These are phyloP conservation scores for Aplysina aerophoba DNA, from an alignment of 37 sponge, comb jelly and placozoan genomes.

Conservation along the genomic window DNA sequence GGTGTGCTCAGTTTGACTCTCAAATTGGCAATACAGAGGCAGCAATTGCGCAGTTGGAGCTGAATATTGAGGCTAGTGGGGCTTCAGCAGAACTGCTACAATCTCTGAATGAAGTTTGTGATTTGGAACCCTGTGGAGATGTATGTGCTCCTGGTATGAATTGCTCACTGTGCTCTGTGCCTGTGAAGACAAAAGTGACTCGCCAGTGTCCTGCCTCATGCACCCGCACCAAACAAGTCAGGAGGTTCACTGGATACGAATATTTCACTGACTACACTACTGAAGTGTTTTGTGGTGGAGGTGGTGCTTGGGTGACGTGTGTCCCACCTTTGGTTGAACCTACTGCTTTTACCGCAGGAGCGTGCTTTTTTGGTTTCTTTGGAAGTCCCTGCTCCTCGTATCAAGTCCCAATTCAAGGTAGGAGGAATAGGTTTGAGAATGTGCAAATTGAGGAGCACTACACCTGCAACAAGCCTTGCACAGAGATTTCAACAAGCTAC, in stretches of 20 bases:
- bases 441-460: too few relatives aligned
- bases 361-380: too few relatives aligned
- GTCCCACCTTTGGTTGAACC: too few relatives aligned
- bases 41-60: background rate
- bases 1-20: background rate
- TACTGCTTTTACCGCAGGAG: too few relatives aligned
- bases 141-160: background rate
- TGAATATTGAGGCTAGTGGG: background rate
- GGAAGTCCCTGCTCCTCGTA: too few relatives aligned
- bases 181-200: background rate
- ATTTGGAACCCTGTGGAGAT: background rate
- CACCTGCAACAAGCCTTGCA: too few relatives aligned
- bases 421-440: too few relatives aligned
- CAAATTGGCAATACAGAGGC: conserved; percentile 1
- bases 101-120: background rate
- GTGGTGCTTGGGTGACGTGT: too few relatives aligned
- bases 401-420: too few relatives aligned
- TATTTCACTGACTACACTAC: too few relatives aligned
- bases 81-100: background rate
- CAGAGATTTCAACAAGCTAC: too few relatives aligned
- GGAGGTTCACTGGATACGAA: background rate
- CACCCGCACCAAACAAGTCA: background rate
- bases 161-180: background rate
- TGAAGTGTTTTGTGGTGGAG: too few relatives aligned
- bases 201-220: background rate